Evolutionary conservation across 2,888 invertebrate genomes (phyloP).

Genomic region (Aleiodes alternator): DNA sequence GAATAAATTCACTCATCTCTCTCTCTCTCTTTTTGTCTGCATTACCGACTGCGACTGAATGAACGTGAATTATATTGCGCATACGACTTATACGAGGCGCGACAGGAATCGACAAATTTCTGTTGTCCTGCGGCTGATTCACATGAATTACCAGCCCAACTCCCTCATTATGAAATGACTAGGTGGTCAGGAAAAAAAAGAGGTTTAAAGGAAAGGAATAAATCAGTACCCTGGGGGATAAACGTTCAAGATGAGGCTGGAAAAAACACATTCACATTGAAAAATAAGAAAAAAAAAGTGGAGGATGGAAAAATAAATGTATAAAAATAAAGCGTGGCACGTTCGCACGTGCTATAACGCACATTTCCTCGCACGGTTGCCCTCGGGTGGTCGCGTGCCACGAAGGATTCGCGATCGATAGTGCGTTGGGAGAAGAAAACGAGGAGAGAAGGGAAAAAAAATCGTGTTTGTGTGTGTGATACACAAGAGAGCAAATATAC

Average conservation of each 20-base stretch:
- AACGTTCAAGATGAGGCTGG: not conserved
- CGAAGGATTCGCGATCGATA: conserved; percentile 57
- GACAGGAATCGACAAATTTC: conserved; percentile 29
- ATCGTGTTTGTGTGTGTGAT: no score
- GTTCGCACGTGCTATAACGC: conserved; percentile 37
- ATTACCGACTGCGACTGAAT: not conserved
- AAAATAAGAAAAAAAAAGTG: not conserved
- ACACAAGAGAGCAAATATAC: no score
- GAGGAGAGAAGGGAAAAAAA: no score
- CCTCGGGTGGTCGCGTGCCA: conserved; percentile 60
- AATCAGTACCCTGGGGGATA: conserved; percentile 23
- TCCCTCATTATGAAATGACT: conserved; percentile 32
- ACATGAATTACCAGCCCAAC: conserved; percentile 36
- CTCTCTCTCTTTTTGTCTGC: not conserved
- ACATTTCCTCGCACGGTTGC: conserved; percentile 39
- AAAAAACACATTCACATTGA: not conserved
- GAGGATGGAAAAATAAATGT: conserved; percentile 9
- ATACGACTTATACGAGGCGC: conserved; percentile 22
- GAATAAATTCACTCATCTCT: not conserved
- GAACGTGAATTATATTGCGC: conserved; percentile 1
- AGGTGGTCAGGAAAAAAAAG: conserved; percentile 3
- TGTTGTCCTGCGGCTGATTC: conserved; percentile 36
- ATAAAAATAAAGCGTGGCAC: conserved; percentile 15
- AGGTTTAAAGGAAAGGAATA: conserved; percentile 7
- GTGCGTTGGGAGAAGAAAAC: conserved; percentile 30